Base-by-base conservation (phyloP, 2,888 invertebrate genomes). In the Aplocera efformata region DNA sequence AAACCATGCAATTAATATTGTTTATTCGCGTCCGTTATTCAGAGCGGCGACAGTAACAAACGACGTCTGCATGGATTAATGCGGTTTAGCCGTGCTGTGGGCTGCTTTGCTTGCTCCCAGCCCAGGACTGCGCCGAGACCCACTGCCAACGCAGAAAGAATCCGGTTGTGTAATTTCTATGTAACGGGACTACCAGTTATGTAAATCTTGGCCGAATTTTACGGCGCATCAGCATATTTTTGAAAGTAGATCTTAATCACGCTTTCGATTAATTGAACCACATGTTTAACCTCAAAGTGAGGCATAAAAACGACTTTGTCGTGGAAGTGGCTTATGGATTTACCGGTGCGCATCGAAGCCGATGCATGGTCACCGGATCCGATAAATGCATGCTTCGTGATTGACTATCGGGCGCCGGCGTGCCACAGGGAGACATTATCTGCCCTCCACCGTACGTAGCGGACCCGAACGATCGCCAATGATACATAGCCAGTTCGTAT, bases 161-260 rank as follows among this genome's bases (percentile, higher is more conserved):
- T 72, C 80, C 79, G 80, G 80, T 84, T 82, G 79, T 79, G 77
- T 81, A 80, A 83, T 82, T 77, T 80, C 79, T 79, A 75, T 69
- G 67, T 84, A 86, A 85, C 85, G 86, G 86, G 71, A 80, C 79
- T 67, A 82, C 86, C 78, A 82, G 86, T 86, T 85, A 86, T 86
- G 86, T 72, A 84, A 84, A 86, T 85, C 66, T 68, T 60, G 80
- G 78, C 80, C 85, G 82, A 88, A 84, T 83, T 85, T 85, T 74
- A 80, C 73, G 72, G 65, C 64, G 60, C 69, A 72, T 68, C 63
- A 63, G 65, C 67, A 70, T 68, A 67, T 69, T 77, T 81, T 79
- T 70, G 76, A 82, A 82, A 82, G 82, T 76, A 67, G 80, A 75
- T 71, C 71, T 73, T 65, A 63, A 72, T 77, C 66, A 58, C 64